phyloP scores from a whole-genome alignment of 1,140 invertebrate species.

The Drosophila kurseongensis region DNA sequence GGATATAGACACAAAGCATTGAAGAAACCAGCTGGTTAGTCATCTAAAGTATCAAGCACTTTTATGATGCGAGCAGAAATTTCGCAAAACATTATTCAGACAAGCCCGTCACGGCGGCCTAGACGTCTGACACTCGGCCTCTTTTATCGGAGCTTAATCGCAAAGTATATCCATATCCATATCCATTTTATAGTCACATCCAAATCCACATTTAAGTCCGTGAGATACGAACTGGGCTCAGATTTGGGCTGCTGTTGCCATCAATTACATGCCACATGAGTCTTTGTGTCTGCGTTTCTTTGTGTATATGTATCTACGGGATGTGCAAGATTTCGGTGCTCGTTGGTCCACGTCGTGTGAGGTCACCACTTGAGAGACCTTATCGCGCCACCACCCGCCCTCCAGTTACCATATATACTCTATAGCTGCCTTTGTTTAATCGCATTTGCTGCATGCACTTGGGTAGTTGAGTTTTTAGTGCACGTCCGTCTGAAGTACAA shows the following conservation, averaged over 20 bases:
- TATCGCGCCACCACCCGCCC: conserved; percentile 40
- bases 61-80: conserved; percentile 35
- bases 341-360: conserved; percentile 60
- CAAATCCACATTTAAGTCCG: conserved; percentile 22
- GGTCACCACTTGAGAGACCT: conserved; percentile 66
- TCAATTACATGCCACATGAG: conserved; percentile 18
- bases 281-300: background rate
- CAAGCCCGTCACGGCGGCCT: conserved; percentile 32
- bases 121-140: conserved; percentile 21
- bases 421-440: conserved; percentile 16
- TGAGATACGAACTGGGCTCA: conserved; percentile 29
- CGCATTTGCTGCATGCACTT: conserved; percentile 44
- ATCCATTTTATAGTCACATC: background rate
- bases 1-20: conserved; percentile 42
- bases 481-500: conserved; percentile 50
- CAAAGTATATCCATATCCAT: conserved; percentile 9
- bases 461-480: conserved; percentile 52
- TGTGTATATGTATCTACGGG: conserved; percentile 18
- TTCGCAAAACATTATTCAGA: conserved; percentile 42
- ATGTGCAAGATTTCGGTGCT: conserved; percentile 51
- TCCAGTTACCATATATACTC: conserved; percentile 5
- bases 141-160: conserved; percentile 19
- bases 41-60: conserved; percentile 42
- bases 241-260: conserved; percentile 10
- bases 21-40: conserved; percentile 44